These are phyloP conservation scores for Oryzias dopingdopingensis DNA, from an alignment of 2,797 vertebrate species.

Conservation along the genomic window DNA sequence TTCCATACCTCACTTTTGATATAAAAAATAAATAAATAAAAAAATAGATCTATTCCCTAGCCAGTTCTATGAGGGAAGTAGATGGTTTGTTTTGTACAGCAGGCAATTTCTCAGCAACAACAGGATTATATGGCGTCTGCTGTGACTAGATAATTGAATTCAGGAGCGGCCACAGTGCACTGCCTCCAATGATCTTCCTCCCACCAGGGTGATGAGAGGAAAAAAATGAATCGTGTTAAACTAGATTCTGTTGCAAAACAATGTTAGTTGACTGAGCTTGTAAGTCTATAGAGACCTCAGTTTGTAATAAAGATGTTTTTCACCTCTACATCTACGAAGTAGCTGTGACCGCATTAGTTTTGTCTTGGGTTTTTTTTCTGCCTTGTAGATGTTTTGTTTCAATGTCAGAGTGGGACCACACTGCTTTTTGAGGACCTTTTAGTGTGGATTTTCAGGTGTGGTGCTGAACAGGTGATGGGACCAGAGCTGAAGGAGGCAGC, in stretches of 20 bases:
- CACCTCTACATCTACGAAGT: not conserved
- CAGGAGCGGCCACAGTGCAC: conserved; percentile 63
- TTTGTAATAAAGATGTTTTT: conserved; percentile 36
- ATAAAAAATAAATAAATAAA: too few relatives aligned
- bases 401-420: too few relatives aligned
- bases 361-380: too few relatives aligned
- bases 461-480: too few relatives aligned
- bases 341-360: too few relatives aligned
- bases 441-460: too few relatives aligned
- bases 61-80: conserved; percentile 49
- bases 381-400: too few relatives aligned
- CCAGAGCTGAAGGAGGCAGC: too few relatives aligned
- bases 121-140: conserved; percentile 71
- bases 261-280: conserved; percentile 44
- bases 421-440: too few relatives aligned
- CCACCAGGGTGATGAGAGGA: conserved; percentile 51
- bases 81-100: conserved; percentile 56
- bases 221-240: conserved; percentile 52
- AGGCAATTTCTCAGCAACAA: conserved; percentile 66
- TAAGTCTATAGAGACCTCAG: conserved; percentile 45
- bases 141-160: conserved; percentile 74
- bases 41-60: conserved; percentile 10
- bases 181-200: conserved; percentile 66
- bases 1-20: not conserved
- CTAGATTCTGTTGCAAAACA: conserved; percentile 46